Evolutionary conservation across 2,113 vertebrate species (phyloP).

Genomic region (Carollia perspicillata): DNA sequence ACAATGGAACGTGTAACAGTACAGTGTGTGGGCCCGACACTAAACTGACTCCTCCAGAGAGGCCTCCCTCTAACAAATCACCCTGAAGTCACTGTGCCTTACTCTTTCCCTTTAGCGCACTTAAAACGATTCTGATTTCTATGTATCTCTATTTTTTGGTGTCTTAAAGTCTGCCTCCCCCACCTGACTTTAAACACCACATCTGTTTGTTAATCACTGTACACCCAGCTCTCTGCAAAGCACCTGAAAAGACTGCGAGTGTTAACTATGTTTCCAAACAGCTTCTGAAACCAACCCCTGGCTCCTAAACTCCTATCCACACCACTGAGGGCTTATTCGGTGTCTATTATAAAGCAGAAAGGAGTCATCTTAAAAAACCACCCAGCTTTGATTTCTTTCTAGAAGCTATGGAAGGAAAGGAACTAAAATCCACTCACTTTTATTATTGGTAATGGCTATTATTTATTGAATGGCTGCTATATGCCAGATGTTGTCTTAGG

Average conservation of each 20-base stretch:
- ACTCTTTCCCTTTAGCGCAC: not conserved
- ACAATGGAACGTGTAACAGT: not conserved
- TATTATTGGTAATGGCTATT: not conserved
- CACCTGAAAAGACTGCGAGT: not conserved
- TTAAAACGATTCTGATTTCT: not conserved
- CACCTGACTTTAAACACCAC: not conserved
- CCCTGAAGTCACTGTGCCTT: not conserved
- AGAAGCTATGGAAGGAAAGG: not conserved
- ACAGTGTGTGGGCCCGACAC: not conserved
- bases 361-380: not conserved
- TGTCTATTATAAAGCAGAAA: not conserved
- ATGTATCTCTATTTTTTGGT: not conserved
- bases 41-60: not conserved
- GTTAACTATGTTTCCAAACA: not conserved
- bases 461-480: not conserved
- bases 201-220: not conserved
- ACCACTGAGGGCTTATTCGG: not conserved
- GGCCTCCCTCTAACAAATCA: not conserved
- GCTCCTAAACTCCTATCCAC: not conserved
- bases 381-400: not conserved
- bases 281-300: not conserved
- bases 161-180: not conserved
- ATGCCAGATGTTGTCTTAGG: not conserved
- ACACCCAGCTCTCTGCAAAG: not conserved
- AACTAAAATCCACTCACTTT: not conserved